These are phyloP conservation scores for cattle (Bos taurus) DNA, from an alignment of 2,113 vertebrate genomes.

Conservation along the genomic window ARS-UCD2.0 NC_037338.1:32990001-32990500, in stretches of 20 bases:
- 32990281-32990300: neutral
- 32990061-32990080: neutral
- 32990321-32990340: neutral
- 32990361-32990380: neutral
- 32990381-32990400: neutral
- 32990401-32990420: neutral
- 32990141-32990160: neutral
- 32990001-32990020: neutral
- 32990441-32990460: neutral
- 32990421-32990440: neutral
- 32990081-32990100: neutral
- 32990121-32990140: neutral
- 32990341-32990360: neutral
- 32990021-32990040: neutral
- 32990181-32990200: neutral
- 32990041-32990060: neutral
- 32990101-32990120: neutral
- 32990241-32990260: neutral
- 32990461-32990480: neutral
- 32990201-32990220: neutral
- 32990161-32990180: neutral
- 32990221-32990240: neutral
- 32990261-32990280: neutral
- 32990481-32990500: neutral
- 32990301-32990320: neutral